These are phyloP conservation scores for Halocynthia roretzi DNA, from an alignment of 23 tunicate species.

Conservation along the genomic window DNA sequence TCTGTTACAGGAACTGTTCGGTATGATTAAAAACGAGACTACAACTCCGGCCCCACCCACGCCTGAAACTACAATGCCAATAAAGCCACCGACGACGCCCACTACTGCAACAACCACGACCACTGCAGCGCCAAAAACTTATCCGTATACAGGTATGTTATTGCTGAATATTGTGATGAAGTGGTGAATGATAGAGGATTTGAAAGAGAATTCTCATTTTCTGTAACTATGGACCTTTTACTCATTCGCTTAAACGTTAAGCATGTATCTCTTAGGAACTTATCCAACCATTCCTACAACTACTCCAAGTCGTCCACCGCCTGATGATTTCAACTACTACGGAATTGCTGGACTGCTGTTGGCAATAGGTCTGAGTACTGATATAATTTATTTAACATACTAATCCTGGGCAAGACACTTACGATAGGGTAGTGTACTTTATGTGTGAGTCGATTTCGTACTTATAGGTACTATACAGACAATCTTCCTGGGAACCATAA, in stretches of 20 bases:
- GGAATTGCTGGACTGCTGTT: conserved; percentile 61
- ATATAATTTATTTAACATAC: too few relatives aligned
- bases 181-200: not conserved
- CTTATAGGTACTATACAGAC: conserved; percentile 7
- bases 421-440: too few relatives aligned
- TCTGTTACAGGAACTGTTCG: conserved; percentile 10
- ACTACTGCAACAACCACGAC: conserved; percentile 22
- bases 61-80: conserved; percentile 39
- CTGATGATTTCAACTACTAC: conserved; percentile 36
- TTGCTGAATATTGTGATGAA: not conserved
- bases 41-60: conserved; percentile 19
- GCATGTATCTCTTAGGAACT: conserved; percentile 1
- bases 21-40: conserved; percentile 24
- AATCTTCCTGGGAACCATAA: not conserved
- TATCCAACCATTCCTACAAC: conserved; percentile 23
- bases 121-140: not conserved
- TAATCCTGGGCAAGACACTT: too few relatives aligned
- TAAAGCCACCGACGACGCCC: conserved; percentile 20
- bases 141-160: conserved; percentile 8
- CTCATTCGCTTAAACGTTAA: not conserved
- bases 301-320: conserved; percentile 17
- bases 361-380: conserved; percentile 29
- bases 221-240: not conserved
- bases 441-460: too few relatives aligned
- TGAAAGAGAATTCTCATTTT: not conserved